phyloP scores from a whole-genome alignment of 1,140 invertebrate genomes.

The Papilio glaucus region DNA sequence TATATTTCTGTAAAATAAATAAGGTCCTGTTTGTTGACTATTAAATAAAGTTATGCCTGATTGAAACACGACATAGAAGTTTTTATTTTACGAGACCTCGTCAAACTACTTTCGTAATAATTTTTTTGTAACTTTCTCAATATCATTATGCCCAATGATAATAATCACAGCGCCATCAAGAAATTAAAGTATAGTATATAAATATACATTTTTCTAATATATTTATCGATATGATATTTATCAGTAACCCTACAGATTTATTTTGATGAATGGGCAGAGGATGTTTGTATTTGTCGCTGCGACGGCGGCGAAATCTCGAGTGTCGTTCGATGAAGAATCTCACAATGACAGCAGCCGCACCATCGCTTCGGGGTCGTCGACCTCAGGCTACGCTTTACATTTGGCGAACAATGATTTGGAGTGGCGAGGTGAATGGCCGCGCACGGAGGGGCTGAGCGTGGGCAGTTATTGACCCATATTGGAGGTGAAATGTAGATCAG shows the following conservation, averaged over 20 bases:
- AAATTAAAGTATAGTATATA: too few relatives aligned
- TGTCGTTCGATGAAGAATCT: constrained; percentile 76
- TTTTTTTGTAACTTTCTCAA: constrained; percentile 30
- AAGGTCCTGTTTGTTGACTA: background rate
- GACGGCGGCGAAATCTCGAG: constrained; percentile 61
- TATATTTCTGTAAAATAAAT: too few relatives aligned
- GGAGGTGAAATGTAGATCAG: constrained; percentile 83
- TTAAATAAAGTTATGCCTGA: background rate
- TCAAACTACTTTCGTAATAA: constrained; percentile 26
- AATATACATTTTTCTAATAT: too few relatives aligned
- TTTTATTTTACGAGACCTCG: background rate
- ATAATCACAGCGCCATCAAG: too few relatives aligned
- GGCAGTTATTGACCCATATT: constrained; percentile 83
- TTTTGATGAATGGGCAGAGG: constrained; percentile 54
- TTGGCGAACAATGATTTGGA: constrained; percentile 83
- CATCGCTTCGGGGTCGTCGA: constrained; percentile 63
- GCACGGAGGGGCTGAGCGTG: constrained; percentile 79
- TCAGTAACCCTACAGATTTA: constrained; percentile 21
- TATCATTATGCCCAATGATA: too few relatives aligned
- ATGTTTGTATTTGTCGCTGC: constrained; percentile 58
- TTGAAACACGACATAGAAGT: background rate
- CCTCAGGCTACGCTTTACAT: constrained; percentile 74
- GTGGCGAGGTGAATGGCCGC: constrained; percentile 80
- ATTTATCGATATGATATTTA: background rate
- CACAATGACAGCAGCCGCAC: constrained; percentile 65